These are phyloP conservation scores for Penaeus indicus DNA, from an alignment of 1,140 invertebrate genomes.

Conservation along the genomic window DNA sequence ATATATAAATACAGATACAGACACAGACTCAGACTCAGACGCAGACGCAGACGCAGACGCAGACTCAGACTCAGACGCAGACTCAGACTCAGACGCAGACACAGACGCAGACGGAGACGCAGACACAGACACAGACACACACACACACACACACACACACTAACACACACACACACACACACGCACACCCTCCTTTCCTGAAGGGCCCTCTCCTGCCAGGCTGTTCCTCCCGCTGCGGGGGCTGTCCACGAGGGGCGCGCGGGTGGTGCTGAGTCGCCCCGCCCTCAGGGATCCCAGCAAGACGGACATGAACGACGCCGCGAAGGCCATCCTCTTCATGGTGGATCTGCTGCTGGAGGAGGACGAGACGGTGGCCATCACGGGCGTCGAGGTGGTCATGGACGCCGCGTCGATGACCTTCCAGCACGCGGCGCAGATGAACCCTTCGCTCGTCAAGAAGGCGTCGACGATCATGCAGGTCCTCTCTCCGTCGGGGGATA, in stretches of 20 bases:
- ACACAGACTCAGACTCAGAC: too few species aligned
- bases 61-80: too few species aligned
- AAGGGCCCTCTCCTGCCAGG: not conserved
- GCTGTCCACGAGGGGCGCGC: not conserved
- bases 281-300: constrained; percentile 36
- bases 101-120: too few species aligned
- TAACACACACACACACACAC: too few species aligned
- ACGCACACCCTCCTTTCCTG: not conserved
- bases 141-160: too few species aligned
- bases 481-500: too few species aligned
- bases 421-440: constrained; percentile 41
- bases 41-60: too few species aligned
- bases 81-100: too few species aligned
- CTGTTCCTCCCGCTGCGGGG: constrained; percentile 8
- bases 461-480: constrained; percentile 53
- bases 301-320: constrained; percentile 39
- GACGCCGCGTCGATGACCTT: constrained; percentile 40
- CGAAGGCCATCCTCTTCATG: constrained; percentile 39
- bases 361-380: constrained; percentile 43
- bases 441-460: constrained; percentile 39
- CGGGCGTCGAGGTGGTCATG: constrained; percentile 38
- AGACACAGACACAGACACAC: too few species aligned
- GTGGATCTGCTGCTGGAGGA: constrained; percentile 39
- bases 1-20: too few species aligned
- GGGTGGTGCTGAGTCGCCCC: not conserved